Percentiles rank a stretch among this genome's conserved stretches.
Evolutionary conservation across 2,113 vertebrate genomes (phyloP).

Genomic region (Aplodontia rufa): DNA sequence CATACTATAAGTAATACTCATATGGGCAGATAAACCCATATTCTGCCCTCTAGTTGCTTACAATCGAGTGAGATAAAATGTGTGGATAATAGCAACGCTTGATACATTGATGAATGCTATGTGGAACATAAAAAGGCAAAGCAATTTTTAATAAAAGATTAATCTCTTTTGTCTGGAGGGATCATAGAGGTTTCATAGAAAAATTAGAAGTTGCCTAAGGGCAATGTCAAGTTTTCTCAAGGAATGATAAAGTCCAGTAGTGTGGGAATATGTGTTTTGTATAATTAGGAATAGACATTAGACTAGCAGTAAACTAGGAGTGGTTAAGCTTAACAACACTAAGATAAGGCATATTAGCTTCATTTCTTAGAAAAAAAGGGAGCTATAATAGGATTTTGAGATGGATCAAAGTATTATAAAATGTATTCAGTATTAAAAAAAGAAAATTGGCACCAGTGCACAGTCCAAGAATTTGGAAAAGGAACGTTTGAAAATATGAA

Average conservation of each 20-base stretch:
- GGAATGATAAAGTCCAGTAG: not conserved
- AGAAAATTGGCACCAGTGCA: not conserved
- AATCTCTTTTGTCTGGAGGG: not conserved
- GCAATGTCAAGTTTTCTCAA: constrained; percentile 1
- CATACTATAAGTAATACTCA: not conserved
- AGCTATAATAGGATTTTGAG: not conserved
- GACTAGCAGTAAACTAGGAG: not conserved
- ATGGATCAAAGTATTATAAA: not conserved
- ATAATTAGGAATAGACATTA: constrained; percentile 6
- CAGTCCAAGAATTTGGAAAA: not conserved
- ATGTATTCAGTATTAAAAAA: not conserved
- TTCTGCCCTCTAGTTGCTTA: not conserved
- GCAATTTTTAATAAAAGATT: not conserved
- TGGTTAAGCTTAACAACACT: not conserved
- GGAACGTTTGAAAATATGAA: not conserved
- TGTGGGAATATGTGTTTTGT: not conserved
- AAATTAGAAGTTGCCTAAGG: not conserved
- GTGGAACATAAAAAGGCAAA: not conserved
- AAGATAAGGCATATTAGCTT: not conserved
- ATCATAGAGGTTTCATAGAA: not conserved
- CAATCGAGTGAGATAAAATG: not conserved
- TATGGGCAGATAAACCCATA: not conserved
- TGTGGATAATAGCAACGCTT: not conserved
- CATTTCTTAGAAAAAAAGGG: not conserved
- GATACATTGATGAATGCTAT: not conserved